Percentiles rank a stretch among this genome's conserved stretches.
Evolutionary conservation across 2,113 vertebrate genomes (phyloP).

Genomic region (Balaenoptera acutorostrata): DNA sequence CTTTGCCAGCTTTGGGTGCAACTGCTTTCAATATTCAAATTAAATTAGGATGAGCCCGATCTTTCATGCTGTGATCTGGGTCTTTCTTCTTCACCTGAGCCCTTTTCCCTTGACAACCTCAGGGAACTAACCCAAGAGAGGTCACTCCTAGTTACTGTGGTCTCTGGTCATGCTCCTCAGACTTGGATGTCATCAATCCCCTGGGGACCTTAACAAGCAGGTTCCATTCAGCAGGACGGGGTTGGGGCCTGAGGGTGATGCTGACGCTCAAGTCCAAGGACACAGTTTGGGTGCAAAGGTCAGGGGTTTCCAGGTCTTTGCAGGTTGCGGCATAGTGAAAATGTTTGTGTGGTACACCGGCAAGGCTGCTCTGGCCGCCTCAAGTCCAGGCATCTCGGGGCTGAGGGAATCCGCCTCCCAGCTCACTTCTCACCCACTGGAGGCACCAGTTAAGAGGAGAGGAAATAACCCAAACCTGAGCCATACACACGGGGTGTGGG

Average conservation of each 20-base stretch:
- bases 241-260: not conserved
- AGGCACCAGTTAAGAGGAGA: not conserved
- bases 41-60: not conserved
- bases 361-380: not conserved
- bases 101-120: not conserved
- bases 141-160: not conserved
- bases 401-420: not conserved
- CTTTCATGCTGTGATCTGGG: not conserved
- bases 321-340: not conserved
- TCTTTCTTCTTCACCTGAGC: not conserved
- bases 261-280: not conserved
- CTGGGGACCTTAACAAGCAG: not conserved
- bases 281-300: not conserved
- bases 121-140: not conserved
- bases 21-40: not conserved
- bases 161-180: not conserved
- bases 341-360: not conserved
- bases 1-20: not conserved
- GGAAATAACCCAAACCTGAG: not conserved
- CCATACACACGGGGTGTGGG: rapidly evolving
- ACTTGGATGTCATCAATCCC: not conserved
- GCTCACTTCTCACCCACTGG: not conserved
- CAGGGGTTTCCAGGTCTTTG: not conserved
- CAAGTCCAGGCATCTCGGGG: not conserved
- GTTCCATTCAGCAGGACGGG: not conserved